These are phyloP conservation scores for Ranitomeya imitator DNA, from an alignment of 2,113 vertebrate species.

Conservation along the genomic window DNA sequence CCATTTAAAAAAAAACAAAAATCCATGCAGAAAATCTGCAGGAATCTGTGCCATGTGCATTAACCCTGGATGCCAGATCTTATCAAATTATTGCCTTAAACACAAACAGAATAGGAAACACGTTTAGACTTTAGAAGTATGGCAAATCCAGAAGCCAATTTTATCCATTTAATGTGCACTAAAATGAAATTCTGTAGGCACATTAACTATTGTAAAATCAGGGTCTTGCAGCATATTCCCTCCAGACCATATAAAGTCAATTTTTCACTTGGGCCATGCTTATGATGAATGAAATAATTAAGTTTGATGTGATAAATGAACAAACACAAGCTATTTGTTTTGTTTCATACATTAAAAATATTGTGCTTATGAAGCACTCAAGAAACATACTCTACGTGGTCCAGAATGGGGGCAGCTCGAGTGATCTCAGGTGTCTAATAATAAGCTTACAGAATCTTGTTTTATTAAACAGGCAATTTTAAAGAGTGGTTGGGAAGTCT, in stretches of 20 bases:
- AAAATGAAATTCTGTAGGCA: background rate
- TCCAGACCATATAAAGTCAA: background rate
- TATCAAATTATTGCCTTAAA: background rate
- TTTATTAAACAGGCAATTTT: slow-evolving; percentile 37
- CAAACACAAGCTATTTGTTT: background rate
- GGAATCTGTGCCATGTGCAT: too few species aligned
- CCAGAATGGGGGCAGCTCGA: background rate
- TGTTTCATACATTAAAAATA: background rate
- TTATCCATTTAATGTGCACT: background rate
- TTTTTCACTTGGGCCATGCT: background rate
- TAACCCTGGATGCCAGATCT: background rate
- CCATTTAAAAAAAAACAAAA: too few species aligned
- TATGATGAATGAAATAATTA: background rate
- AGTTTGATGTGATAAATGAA: too few species aligned
- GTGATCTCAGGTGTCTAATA: slow-evolving; percentile 35
- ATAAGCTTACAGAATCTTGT: slow-evolving; percentile 20
- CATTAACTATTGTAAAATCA: background rate
- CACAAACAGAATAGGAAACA: background rate
- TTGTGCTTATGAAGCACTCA: background rate
- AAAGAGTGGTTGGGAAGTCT: slow-evolving; percentile 3
- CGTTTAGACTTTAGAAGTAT: background rate
- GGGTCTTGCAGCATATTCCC: background rate
- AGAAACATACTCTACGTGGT: background rate
- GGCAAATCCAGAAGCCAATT: background rate
- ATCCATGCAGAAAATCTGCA: too few species aligned